Evolutionary conservation across 35 echinoderm and acorn worm genomes (phyloP).

Genomic region (Strongylocentrotus purpuratus): DNA sequence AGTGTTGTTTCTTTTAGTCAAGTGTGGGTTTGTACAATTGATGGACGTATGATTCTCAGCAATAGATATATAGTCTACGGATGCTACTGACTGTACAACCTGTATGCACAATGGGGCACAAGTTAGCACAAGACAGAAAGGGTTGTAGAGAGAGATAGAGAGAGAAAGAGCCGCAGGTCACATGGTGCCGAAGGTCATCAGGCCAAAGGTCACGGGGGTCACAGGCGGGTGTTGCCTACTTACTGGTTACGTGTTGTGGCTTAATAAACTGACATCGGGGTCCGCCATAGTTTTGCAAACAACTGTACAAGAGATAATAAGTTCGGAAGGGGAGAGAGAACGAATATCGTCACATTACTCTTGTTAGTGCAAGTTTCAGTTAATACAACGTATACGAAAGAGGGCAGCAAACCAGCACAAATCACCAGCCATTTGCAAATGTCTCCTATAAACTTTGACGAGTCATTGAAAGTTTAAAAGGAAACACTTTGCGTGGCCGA

Average conservation of each 20-base stretch:
- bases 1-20: too few relatives aligned
- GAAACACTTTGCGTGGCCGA: neutral
- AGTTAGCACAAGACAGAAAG: constrained; percentile 1
- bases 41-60: neutral
- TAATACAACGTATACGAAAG: constrained; percentile 13
- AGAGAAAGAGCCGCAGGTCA: constrained; percentile 45
- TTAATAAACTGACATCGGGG: constrained; percentile 59
- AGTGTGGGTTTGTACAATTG: neutral
- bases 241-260: constrained; percentile 52
- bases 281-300: constrained; percentile 58
- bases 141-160: constrained; percentile 23
- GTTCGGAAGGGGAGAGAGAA: constrained; percentile 44
- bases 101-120: neutral
- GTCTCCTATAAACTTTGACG: neutral
- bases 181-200: constrained; percentile 22
- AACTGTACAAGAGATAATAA: constrained; percentile 46
- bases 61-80: neutral
- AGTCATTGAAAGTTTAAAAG: neutral
- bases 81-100: neutral
- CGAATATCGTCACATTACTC: constrained; percentile 35
- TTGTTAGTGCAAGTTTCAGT: constrained; percentile 9
- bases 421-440: neutral
- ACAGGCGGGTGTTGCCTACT: constrained; percentile 59
- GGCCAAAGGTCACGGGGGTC: constrained; percentile 53
- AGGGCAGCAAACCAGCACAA: neutral